Evolutionary conservation across 2,888 invertebrate genomes (phyloP).

Genomic region (Eupithecia exiguata): DNA sequence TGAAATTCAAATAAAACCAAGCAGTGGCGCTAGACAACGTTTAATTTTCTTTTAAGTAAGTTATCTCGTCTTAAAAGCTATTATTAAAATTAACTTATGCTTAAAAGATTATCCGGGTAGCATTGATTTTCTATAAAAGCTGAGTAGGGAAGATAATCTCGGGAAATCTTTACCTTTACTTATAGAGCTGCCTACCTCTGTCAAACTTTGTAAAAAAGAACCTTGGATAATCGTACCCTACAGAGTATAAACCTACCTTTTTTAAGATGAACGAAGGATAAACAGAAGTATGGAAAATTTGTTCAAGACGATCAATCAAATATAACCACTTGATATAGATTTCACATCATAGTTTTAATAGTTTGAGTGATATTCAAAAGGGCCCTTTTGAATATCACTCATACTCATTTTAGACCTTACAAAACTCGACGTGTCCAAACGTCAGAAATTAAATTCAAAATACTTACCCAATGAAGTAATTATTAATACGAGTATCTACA

Average conservation of each 20-base stretch:
- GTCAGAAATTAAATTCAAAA: too few relatives aligned
- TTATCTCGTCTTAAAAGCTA: background rate
- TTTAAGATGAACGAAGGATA: background rate
- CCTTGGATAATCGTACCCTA: background rate
- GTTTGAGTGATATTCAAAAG: too few relatives aligned
- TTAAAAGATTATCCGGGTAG: background rate
- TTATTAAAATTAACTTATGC: background rate
- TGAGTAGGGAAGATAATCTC: background rate
- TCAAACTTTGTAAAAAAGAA: background rate
- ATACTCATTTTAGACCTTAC: too few relatives aligned
- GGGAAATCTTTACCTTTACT: constrained; percentile 3
- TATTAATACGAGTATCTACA: too few relatives aligned
- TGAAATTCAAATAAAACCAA: background rate
- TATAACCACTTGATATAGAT: too few relatives aligned
- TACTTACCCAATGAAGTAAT: too few relatives aligned
- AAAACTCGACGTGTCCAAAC: too few relatives aligned
- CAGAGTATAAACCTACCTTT: background rate
- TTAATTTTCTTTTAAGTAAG: background rate
- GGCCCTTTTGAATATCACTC: too few relatives aligned
- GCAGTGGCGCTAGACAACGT: background rate
- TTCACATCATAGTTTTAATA: too few relatives aligned
- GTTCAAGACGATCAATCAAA: background rate
- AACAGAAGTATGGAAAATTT: background rate
- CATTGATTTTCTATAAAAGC: background rate
- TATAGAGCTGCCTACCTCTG: background rate